phyloP scores from a whole-genome alignment of 37 sponge, comb jelly and placozoan genomes.

The Halichondria panicea region DNA sequence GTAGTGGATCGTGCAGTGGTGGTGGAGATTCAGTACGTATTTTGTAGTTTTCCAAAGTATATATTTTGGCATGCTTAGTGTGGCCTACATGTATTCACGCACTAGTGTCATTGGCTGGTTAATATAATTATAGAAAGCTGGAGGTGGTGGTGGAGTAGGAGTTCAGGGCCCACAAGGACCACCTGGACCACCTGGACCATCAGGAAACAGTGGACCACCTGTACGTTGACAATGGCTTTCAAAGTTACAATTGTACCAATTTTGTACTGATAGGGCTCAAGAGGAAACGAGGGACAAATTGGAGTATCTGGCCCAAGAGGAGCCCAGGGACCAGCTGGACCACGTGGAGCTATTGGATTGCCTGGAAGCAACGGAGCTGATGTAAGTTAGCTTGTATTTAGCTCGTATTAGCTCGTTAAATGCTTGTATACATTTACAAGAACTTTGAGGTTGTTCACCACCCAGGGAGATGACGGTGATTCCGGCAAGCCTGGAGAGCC shows the following conservation, averaged over 20 bases:
- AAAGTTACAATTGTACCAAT: background rate
- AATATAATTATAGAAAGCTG: slow-evolving; percentile 22
- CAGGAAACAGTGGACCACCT: slow-evolving; percentile 54
- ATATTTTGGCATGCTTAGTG: background rate
- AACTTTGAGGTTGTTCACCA: background rate
- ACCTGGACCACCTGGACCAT: slow-evolving; percentile 51
- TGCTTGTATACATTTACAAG: background rate
- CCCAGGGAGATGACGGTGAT: slow-evolving; percentile 56
- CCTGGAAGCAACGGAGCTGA: slow-evolving; percentile 37
- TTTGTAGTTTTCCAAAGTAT: background rate
- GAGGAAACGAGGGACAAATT: slow-evolving; percentile 40
- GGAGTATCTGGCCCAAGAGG: slow-evolving; percentile 22
- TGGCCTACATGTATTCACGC: background rate
- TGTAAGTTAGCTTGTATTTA: slow-evolving; percentile 1
- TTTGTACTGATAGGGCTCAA: slow-evolving; percentile 21
- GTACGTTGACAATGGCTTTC: slow-evolving; percentile 24
- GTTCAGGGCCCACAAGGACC: slow-evolving; percentile 26
- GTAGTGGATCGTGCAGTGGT: slow-evolving; percentile 24
- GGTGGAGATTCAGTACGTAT: background rate
- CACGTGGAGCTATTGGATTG: slow-evolving; percentile 43
- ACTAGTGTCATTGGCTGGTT: background rate
- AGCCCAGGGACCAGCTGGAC: slow-evolving; percentile 30
- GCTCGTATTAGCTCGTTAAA: background rate
- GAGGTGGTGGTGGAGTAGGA: slow-evolving; percentile 24
- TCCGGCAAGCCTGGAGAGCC: slow-evolving; percentile 52